These are phyloP conservation scores for Yasuhikotakia modesta DNA, from an alignment of 2,797 vertebrate genomes.

Conservation along the genomic window DNA sequence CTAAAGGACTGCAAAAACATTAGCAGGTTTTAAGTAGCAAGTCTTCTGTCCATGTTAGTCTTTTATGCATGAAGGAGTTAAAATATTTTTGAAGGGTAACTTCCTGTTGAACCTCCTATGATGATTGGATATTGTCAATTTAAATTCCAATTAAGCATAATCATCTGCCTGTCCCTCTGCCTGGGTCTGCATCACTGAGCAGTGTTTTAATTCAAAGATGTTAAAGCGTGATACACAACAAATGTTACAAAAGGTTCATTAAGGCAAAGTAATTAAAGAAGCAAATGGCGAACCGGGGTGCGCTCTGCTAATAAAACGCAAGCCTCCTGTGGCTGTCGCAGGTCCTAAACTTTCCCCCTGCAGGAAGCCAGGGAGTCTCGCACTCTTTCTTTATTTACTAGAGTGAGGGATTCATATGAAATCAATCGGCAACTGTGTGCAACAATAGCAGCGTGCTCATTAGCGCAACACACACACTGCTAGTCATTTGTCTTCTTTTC, in stretches of 20 bases:
- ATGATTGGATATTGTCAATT: conserved; percentile 52
- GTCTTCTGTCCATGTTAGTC: too few species aligned
- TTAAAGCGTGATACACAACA: conserved; percentile 59
- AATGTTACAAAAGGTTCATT: conserved; percentile 68
- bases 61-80: background rate
- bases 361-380: conserved; percentile 57
- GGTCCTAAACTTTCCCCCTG: conserved; percentile 64
- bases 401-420: conserved; percentile 67
- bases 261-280: conserved; percentile 70
- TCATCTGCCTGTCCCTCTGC: conserved; percentile 32
- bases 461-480: conserved; percentile 63
- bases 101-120: conserved; percentile 29
- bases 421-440: conserved; percentile 70
- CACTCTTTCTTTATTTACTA: conserved; percentile 49
- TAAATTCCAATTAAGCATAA: conserved; percentile 60
- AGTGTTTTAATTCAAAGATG: conserved; percentile 67
- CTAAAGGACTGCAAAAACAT: too few species aligned
- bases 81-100: conserved; percentile 32
- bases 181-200: conserved; percentile 57
- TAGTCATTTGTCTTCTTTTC: conserved; percentile 76
- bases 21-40: too few species aligned
- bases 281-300: conserved; percentile 56
- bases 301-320: conserved; percentile 60
- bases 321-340: conserved; percentile 59
- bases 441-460: conserved; percentile 72